These are phyloP conservation scores for Melitaea cinxia DNA, from an alignment of 1,140 invertebrate species.

Conservation along the genomic window DNA sequence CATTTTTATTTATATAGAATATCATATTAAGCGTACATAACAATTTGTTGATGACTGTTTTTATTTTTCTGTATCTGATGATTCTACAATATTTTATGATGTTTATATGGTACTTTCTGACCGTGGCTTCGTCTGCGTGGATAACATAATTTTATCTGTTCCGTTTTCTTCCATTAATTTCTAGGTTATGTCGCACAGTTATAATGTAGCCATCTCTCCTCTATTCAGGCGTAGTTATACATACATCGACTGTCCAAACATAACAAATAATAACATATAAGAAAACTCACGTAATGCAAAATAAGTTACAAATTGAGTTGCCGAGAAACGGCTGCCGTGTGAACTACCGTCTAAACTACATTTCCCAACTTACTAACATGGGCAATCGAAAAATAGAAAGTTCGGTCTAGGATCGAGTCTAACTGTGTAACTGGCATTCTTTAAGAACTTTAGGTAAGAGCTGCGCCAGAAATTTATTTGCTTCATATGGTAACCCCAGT, in stretches of 20 bases:
- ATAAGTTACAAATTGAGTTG: conserved; percentile 70
- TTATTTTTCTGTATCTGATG: too few relatives aligned
- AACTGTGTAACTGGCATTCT: conserved; percentile 76
- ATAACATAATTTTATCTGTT: too few relatives aligned
- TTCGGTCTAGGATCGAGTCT: conserved; percentile 63
- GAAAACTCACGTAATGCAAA: conserved; percentile 62
- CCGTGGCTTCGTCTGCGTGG: too few relatives aligned
- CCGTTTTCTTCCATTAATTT: too few relatives aligned
- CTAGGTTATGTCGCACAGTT: too few relatives aligned
- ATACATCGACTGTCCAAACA: conserved; percentile 47
- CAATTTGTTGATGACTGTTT: too few relatives aligned
- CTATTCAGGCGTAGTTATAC: conserved; percentile 20
- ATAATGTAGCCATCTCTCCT: not conserved
- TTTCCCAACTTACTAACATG: conserved; percentile 74
- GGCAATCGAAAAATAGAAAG: conserved; percentile 79
- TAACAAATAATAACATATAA: too few relatives aligned
- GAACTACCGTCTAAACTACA: conserved; percentile 71
- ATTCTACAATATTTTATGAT: too few relatives aligned
- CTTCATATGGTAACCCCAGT: conserved; percentile 49
- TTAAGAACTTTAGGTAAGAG: conserved; percentile 70
- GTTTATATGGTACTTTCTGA: too few relatives aligned
- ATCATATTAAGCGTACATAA: too few relatives aligned
- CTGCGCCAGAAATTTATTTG: conserved; percentile 64
- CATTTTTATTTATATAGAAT: too few relatives aligned
- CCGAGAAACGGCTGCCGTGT: conserved; percentile 51